These are phyloP conservation scores for Microtus richardsoni DNA, from an alignment of 2,113 vertebrate species.

Conservation along the genomic window DNA sequence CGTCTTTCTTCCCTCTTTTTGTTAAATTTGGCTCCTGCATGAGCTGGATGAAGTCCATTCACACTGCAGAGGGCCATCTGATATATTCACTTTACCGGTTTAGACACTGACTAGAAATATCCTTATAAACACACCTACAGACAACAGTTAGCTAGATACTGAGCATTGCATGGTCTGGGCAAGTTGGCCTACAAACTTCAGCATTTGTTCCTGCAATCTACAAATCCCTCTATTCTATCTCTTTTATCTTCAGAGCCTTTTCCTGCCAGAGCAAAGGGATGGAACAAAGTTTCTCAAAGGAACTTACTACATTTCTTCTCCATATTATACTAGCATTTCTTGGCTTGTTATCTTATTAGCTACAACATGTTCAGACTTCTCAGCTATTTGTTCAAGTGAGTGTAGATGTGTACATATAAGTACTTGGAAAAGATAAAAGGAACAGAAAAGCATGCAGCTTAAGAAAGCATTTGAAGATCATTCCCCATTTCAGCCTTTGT, in stretches of 20 bases:
- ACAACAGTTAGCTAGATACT: not conserved
- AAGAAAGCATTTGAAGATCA: slow-evolving; percentile 24
- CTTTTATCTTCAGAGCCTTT: not conserved
- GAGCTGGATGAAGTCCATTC: not conserved
- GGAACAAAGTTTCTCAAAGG: not conserved
- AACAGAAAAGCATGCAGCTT: not conserved
- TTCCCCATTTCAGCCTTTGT: slow-evolving; percentile 17
- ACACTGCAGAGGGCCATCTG: not conserved
- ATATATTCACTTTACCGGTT: not conserved
- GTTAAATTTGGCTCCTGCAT: not conserved
- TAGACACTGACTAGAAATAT: not conserved
- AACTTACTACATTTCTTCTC: not conserved
- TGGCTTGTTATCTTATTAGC: not conserved
- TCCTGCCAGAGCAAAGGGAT: not conserved
- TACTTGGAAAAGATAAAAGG: not conserved
- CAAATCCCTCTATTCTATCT: not conserved
- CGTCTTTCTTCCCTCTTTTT: not conserved
- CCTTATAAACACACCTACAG: not conserved
- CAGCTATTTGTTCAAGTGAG: not conserved
- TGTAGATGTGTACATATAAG: not conserved
- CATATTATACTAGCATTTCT: not conserved
- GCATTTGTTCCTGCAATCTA: rapidly evolving
- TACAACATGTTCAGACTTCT: not conserved
- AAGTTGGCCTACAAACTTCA: not conserved
- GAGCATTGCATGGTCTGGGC: not conserved